Evolutionary conservation across 2,797 vertebrate species (phyloP).

Genomic region (Hydrolagus colliei): DNA sequence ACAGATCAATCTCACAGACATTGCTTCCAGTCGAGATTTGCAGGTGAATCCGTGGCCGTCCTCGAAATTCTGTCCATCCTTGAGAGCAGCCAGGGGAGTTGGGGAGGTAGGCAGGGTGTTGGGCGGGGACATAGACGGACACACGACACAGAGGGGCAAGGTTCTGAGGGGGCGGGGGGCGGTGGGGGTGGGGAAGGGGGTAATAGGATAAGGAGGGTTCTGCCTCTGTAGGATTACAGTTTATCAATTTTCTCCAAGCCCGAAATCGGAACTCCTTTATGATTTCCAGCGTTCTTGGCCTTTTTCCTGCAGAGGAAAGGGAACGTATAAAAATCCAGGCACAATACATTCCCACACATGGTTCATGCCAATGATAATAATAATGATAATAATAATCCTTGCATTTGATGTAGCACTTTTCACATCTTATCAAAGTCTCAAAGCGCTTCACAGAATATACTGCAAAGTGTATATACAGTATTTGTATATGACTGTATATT

Average conservation of each 20-base stretch:
- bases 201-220: not conserved
- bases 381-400: no score
- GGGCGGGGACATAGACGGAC: no score
- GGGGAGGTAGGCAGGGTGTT: no score
- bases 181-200: not conserved
- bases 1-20: conserved; percentile 10
- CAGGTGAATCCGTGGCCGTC: not conserved
- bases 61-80: not conserved
- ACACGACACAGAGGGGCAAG: no score
- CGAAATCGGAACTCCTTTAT: not conserved
- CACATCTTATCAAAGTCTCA: no score
- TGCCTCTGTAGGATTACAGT: not conserved
- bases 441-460: no score
- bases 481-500: no score
- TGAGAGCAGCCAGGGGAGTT: no score
- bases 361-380: no score
- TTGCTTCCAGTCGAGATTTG: not conserved
- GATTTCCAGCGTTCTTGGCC: not conserved
- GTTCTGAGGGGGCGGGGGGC: not conserved
- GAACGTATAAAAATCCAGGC: not conserved
- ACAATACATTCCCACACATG: no score
- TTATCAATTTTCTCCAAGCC: not conserved
- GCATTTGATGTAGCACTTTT: no score
- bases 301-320: conserved; percentile 3
- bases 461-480: no score